A percentile compares a stretch with the other conserved stretches of the same genome.
Conservation (phyloP, 2,888 invertebrate species). For the Eristalis intricaria region DNA sequence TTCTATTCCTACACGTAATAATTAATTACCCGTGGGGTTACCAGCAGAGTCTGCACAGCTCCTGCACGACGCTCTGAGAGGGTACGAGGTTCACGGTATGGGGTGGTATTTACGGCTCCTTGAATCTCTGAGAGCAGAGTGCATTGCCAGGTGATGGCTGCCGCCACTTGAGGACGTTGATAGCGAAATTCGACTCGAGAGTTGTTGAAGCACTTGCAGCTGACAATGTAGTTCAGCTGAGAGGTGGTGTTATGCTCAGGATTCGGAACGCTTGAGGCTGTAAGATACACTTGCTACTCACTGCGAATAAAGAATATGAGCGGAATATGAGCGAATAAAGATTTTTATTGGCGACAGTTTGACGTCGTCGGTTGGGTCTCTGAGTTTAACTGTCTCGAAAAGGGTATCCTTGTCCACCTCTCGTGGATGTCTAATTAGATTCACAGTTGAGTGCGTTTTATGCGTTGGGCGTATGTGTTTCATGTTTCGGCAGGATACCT, state of each 20-base stretch:
- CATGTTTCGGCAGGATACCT: not conserved
- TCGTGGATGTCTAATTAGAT: slow-evolving; percentile 45
- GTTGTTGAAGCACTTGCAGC: not conserved
- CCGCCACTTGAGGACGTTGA: not conserved
- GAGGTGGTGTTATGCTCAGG: slow-evolving; percentile 14
- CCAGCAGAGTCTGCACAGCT: not conserved
- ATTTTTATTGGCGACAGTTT: slow-evolving; percentile 55
- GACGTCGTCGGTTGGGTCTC: slow-evolving; percentile 27
- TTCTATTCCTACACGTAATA: slow-evolving; percentile 36
- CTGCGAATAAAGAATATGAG: not conserved
- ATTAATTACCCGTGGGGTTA: slow-evolving; percentile 16
- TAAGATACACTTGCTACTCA: not conserved
- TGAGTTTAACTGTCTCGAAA: slow-evolving; percentile 50
- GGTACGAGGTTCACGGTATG: not conserved
- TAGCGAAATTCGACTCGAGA: not conserved
- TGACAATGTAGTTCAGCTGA: slow-evolving; percentile 12
- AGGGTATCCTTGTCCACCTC: not conserved
- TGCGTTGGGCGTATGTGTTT: not conserved
- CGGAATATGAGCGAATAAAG: slow-evolving; percentile 41
- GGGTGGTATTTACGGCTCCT: not conserved
- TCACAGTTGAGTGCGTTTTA: slow-evolving; percentile 55
- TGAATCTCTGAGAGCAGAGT: not conserved
- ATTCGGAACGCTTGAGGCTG: slow-evolving; percentile 31
- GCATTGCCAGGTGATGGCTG: not conserved
- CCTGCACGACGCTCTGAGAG: not conserved